These are phyloP conservation scores for Diphyllodes magnificus DNA, from an alignment of 2,113 vertebrate genomes.

Conservation along the genomic window DNA sequence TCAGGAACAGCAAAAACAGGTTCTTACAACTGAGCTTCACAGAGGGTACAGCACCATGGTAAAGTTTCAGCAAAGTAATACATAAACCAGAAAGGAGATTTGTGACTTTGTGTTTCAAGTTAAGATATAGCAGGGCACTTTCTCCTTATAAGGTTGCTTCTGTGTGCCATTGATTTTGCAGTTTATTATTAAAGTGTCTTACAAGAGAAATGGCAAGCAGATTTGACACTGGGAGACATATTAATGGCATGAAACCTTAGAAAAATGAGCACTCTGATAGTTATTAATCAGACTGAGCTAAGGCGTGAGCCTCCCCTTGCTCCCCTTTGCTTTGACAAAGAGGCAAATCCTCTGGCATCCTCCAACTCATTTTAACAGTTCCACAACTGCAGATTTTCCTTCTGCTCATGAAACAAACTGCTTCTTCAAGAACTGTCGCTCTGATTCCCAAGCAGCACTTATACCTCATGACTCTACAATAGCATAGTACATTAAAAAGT, in stretches of 20 bases:
- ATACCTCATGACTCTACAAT: conserved; percentile 10
- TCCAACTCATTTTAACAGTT: not conserved
- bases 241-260: conserved; percentile 19
- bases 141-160: conserved; percentile 27
- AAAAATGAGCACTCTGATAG: conserved; percentile 5
- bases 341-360: not conserved
- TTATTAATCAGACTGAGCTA: not conserved
- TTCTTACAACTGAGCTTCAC: not conserved
- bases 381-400: not conserved
- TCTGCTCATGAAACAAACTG: not conserved
- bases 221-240: conserved; percentile 25
- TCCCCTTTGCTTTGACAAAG: conserved; percentile 6
- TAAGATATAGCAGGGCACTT: not conserved
- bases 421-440: not conserved
- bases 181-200: conserved; percentile 50
- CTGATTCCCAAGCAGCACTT: conserved; percentile 30
- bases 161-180: conserved; percentile 28
- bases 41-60: not conserved
- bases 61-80: not conserved
- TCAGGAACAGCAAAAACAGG: not conserved
- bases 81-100: not conserved
- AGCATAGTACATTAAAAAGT: conserved; percentile 58
- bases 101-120: conserved; percentile 1
- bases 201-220: conserved; percentile 32
- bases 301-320: not conserved